Base-by-base conservation (phyloP, 1,140 invertebrate species). In the Leptinotarsa defecta region DNA sequence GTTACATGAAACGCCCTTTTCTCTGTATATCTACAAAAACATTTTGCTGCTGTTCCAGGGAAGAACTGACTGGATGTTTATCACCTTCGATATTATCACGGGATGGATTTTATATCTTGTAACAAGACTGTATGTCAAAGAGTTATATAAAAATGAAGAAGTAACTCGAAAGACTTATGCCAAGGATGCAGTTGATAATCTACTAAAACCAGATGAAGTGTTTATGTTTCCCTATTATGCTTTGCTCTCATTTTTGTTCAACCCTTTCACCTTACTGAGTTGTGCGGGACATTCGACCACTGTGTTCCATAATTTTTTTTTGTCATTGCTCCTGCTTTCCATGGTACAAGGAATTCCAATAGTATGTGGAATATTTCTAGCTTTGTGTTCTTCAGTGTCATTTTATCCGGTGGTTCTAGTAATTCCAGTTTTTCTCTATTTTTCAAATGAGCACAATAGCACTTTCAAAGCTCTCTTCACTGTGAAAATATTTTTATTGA, bases 221-320 rank as follows among this genome's bases (percentile, higher is more conserved):
- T 80, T 86, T 57, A 86, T 87, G 75, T 87, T 89, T 57, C 87
- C 91, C 5, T 85, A 92, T 57, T 92, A 92, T 83, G 93, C 95
- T 0, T 85, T 91, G 77, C 90, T 92, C 73, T 93, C 94, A 1
- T 98, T 97, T 88, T 88, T 98, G 13, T 94, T 98, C 76, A 98
- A 98, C 88, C 98, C 98, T 0, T 96, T 96, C 83, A 93, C 93
- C 48, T 90, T 99, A 64, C 87, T 96, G 17, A 95, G 94, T 78
- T 99, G 96, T 88, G 91, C 94, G n/a, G 95, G 93, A 48, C 91
- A 93, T 83, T 97, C 96, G 0, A 97, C 96, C 5, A 96, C 95
- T 17, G 93, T 96, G 13, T 92, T 99, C 78, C 92, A 93, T 73
- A 99, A 99, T 87, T 86, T 98, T 13, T 88, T 95, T 34, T 86